Base-by-base conservation (phyloP, 2,113 vertebrate genomes). In the Vanacampus margaritifer region DNA sequence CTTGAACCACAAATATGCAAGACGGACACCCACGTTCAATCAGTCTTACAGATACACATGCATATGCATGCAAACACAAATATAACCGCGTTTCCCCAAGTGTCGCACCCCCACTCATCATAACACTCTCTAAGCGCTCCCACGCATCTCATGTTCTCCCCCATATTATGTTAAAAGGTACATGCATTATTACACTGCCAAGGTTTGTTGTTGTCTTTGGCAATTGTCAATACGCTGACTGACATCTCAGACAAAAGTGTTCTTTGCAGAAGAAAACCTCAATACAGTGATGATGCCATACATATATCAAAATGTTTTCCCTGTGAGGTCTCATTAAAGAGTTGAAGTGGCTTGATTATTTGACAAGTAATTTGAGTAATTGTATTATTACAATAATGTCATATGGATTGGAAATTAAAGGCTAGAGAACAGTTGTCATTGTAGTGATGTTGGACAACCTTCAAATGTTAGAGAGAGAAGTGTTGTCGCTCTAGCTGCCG, bases 61-160 rank as follows among this genome's bases (percentile, higher is more conserved):
- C 21, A 70, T 17, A 69, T 16, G 36, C 46, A 46, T 35, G 26
- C 41, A 53, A 46, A 32, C 41, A 23, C 61, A 43, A 36, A 65
- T 28, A 39, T 24, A 37, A 36, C 53, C 67, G 57, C 68, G 48
- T 6, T 58, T 46, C 14, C 12, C 60, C 23, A 65, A 53, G 65
- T 17, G 53, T 59, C 71, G 79, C 80, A 41, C 85, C 81, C 79
- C 60, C 79, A 53, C 70, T 69, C 58, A 54, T 77, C 84, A 81
- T 65, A 67, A 24, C 43, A 68, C 73, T 76, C 84, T 77, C 74
- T 76, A 50, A 75, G 67, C n/a, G 67, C 84, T 89, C 89, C 86
- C 86, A 90, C 85, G 78, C 86, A 80, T 83, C 89, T 90, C 86
- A 79, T 86, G 79, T 90, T 90, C 85, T 77, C 71, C 74, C 37